Percentiles rank a stretch among this genome's conserved stretches.
Conservation (phyloP, 2,797 vertebrate species). For the Micrastur ruficollis region DNA sequence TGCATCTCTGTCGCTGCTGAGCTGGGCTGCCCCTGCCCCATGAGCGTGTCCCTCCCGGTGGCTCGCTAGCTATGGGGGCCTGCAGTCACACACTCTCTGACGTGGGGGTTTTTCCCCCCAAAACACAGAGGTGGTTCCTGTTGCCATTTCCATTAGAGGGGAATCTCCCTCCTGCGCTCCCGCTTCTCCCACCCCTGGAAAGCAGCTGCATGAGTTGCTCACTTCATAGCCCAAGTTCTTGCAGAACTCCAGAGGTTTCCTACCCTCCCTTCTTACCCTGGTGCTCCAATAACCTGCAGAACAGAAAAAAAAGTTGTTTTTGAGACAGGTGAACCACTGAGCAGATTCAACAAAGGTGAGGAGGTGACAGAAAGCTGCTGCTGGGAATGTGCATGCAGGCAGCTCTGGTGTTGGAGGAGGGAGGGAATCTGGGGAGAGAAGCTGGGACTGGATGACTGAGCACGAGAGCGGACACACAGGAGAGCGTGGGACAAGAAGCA, state of each 20-base stretch:
- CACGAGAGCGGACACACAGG: fast-evolving
- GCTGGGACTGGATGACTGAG: not conserved
- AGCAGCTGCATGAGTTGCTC: not conserved
- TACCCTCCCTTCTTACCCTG: not conserved
- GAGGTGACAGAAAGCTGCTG: not conserved
- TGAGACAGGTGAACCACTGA: not conserved
- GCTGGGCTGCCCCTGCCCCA: not conserved
- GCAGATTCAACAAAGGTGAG: not conserved
- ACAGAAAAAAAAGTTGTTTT: not conserved
- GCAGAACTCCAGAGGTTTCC: not conserved
- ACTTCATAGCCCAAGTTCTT: not conserved
- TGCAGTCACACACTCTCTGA: not conserved
- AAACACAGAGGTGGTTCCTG: not conserved
- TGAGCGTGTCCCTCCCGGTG: fast-evolving
- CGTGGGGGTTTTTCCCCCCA: fast-evolving
- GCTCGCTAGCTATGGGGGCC: not conserved
- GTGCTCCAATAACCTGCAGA: not conserved
- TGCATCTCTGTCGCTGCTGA: not conserved
- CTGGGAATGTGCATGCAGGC: not conserved
- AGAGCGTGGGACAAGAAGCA: not conserved
- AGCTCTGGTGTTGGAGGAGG: fast-evolving
- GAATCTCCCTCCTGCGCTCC: not conserved
- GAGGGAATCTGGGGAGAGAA: not conserved
- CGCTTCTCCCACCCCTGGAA: not conserved
- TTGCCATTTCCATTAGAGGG: fast-evolving